Conservation (phyloP, 2,797 vertebrate species). For the Triplophysa bombifrons region DNA sequence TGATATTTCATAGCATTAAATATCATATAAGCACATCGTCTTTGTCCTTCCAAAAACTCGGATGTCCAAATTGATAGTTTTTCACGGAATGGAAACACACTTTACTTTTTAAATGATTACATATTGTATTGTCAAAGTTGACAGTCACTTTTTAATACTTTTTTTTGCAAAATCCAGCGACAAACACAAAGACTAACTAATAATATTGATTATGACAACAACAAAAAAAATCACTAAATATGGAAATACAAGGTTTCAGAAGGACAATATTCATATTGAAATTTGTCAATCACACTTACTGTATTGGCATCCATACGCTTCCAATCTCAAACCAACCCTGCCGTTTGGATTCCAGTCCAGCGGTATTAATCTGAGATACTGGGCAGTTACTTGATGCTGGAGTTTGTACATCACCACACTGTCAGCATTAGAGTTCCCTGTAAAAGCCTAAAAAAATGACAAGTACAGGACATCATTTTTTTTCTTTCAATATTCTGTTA, state of each 20-base stretch:
- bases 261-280: neutral
- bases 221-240: no score
- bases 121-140: no score
- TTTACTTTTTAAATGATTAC: no score
- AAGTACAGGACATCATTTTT: neutral
- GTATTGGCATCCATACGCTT: slow-evolving; percentile 89
- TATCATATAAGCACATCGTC: no score
- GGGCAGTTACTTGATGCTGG: slow-evolving; percentile 84
- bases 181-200: no score
- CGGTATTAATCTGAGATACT: slow-evolving; percentile 86
- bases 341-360: slow-evolving; percentile 89
- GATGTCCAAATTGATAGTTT: no score
- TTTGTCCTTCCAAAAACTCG: no score
- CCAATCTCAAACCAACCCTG: slow-evolving; percentile 90
- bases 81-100: no score
- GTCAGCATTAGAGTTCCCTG: slow-evolving; percentile 92
- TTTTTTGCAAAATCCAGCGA: no score
- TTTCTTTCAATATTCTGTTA: neutral
- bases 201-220: no score
- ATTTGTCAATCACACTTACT: slow-evolving; percentile 76
- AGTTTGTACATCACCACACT: slow-evolving; percentile 89
- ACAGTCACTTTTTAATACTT: no score
- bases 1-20: neutral
- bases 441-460: slow-evolving; percentile 79
- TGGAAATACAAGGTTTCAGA: no score